Evolutionary conservation across 2,888 invertebrate genomes (phyloP).

Genomic region (Luperina nickerlii): DNA sequence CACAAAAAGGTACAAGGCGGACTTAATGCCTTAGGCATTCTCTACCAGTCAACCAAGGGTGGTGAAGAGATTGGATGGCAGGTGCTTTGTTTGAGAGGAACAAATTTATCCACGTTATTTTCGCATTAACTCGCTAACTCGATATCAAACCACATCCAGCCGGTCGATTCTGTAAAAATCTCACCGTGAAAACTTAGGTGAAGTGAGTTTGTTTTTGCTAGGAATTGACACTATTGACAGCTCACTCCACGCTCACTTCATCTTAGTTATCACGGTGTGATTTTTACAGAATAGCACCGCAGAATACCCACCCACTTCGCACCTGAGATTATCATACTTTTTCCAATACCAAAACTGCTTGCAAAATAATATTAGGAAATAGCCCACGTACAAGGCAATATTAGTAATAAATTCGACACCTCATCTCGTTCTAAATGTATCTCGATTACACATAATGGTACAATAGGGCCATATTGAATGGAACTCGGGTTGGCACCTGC

Average conservation of each 20-base stretch:
- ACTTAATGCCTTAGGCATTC: no score
- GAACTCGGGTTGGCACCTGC: slow-evolving; percentile 80
- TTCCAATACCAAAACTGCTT: slow-evolving; percentile 51
- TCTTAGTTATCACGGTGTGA: no score
- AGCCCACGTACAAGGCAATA: slow-evolving; percentile 68
- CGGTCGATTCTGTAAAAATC: no score
- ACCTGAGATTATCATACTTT: slow-evolving; percentile 42
- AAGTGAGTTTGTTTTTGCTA: no score
- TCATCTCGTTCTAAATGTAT: slow-evolving; percentile 81
- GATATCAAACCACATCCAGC: slow-evolving; percentile 17
- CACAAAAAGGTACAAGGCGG: no score
- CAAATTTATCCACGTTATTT: neutral
- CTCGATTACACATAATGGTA: slow-evolving; percentile 85
- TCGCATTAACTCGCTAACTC: neutral
- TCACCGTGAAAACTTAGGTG: no score
- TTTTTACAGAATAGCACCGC: no score
- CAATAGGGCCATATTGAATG: slow-evolving; percentile 82
- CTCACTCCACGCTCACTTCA: no score
- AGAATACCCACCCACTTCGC: slow-evolving; percentile 17
- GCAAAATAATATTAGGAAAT: slow-evolving; percentile 60
- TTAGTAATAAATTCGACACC: slow-evolving; percentile 82
- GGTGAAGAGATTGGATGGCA: no score
- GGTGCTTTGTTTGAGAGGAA: no score
- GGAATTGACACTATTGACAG: no score
- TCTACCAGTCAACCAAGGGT: no score